These are phyloP conservation scores for Orestias chungarensis DNA, from an alignment of 2,797 vertebrate species.

Conservation along the genomic window DNA sequence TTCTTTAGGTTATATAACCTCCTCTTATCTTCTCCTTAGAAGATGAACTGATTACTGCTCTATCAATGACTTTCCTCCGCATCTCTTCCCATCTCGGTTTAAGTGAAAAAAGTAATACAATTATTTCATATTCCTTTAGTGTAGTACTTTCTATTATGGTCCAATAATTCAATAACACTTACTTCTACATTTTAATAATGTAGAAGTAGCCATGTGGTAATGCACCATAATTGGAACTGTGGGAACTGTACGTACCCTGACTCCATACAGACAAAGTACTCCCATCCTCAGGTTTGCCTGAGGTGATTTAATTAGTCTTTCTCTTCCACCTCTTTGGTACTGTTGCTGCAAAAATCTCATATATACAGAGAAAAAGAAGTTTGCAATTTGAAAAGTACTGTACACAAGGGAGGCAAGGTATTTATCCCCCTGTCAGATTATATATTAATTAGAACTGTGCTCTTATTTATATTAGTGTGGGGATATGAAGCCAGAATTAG, in stretches of 20 bases:
- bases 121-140: constrained; percentile 5
- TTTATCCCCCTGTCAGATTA: constrained; percentile 10
- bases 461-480: constrained; percentile 45
- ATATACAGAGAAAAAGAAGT: constrained; percentile 38
- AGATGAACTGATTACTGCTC: not conserved
- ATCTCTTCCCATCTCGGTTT: not conserved
- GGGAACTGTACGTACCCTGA: constrained; percentile 37
- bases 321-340: constrained; percentile 26
- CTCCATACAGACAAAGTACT: constrained; percentile 30
- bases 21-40: constrained; percentile 2
- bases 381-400: constrained; percentile 31
- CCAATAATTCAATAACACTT: constrained; percentile 21
- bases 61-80: not conserved
- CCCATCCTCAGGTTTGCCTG: constrained; percentile 42
- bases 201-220: constrained; percentile 42
- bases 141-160: constrained; percentile 9
- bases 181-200: constrained; percentile 65
- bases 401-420: constrained; percentile 12
- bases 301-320: constrained; percentile 48
- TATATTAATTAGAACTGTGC: constrained; percentile 12
- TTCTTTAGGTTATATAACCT: not conserved
- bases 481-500: constrained; percentile 24
- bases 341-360: constrained; percentile 32
- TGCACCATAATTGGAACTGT: constrained; percentile 59
- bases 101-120: constrained; percentile 14